phyloP scores from a whole-genome alignment of 2,797 vertebrate genomes.

The Lophotriccus pileatus region DNA sequence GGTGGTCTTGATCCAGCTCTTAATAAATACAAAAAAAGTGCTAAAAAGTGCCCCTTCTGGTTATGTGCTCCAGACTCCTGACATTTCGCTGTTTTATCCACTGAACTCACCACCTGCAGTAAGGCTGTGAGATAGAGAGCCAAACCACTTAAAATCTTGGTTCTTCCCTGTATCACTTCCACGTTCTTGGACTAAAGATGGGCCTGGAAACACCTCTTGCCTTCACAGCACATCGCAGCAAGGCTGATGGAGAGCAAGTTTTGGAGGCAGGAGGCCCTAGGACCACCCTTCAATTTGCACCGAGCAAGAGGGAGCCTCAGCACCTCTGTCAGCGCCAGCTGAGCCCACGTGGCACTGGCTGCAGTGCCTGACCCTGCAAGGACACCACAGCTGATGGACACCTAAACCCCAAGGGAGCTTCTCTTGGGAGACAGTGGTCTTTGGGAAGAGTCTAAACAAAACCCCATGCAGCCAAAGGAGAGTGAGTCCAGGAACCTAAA shows the following conservation, averaged over 20 bases:
- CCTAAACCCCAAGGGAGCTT: neutral
- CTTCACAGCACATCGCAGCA: neutral
- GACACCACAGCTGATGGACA: neutral
- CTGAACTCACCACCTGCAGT: neutral
- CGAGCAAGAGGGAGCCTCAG: fast-evolving
- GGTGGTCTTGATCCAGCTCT: neutral
- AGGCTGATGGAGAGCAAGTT: neutral
- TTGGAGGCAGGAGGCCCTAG: neutral
- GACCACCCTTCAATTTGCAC: neutral
- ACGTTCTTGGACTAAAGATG: neutral
- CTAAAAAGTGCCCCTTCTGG: neutral
- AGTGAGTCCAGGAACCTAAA: neutral
- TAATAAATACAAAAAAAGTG: neutral
- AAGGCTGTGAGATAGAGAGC: neutral
- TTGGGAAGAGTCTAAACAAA: neutral
- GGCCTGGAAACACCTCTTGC: neutral
- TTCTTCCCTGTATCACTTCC: neutral
- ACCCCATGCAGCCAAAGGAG: neutral
- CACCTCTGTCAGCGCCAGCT: neutral
- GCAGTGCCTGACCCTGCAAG: neutral
- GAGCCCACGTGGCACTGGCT: fast-evolving
- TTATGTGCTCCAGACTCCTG: neutral
- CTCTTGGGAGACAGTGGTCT: neutral
- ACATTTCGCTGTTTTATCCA: neutral
- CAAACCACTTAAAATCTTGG: neutral